Base-by-base conservation (phyloP, 2,888 invertebrate genomes). In the Tetanocera ferruginea region DNA sequence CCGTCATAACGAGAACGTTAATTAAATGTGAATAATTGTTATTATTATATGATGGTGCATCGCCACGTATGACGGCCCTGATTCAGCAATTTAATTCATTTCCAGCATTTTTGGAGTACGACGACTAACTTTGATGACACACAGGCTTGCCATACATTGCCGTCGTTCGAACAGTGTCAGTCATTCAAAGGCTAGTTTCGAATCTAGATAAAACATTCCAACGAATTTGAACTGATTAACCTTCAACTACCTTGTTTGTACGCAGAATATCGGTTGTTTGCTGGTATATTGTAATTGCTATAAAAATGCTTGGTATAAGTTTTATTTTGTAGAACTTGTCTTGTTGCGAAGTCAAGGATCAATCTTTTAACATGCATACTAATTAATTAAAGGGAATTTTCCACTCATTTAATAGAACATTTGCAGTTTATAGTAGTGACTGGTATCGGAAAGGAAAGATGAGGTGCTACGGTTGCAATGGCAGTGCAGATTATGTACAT, bases 1-100 rank as follows among this genome's bases (percentile, higher is more conserved):
- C 25, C 17, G n/a, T 55, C 51, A 66, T 66, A 75, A 75, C 55
- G 67, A 76, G 76, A 76, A 51, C 62, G 31, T 70, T 49, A 67
- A 76, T 70, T 76, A 70, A 76, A 76, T 70, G 76, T 76, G 70
- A 76, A 76, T 76, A 76, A 76, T 76, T 64, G 37, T 55, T 55
- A 49, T 34, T 31, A 19, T 17, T 28, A 31, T 43, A 31, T 43
- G 72, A 52, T 67, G 76, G n/a, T 76, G 55, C 57, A 67, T 31
- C 34, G 76, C 34, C 66, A 55, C 28, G 64, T 62, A 60, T 43
- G 23, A 14, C 60, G 43, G 51, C 34, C 43, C 19, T 64, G 73
- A 74, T 74, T 73, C 49, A 73, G 25, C n/a, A 23, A 25, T 23
- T 25, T 23, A 25, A 60, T 14, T 25, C 14, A 60, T 60, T 28